phyloP scores from a whole-genome alignment of 2,113 vertebrate species.

The Corvus cornix region DNA sequence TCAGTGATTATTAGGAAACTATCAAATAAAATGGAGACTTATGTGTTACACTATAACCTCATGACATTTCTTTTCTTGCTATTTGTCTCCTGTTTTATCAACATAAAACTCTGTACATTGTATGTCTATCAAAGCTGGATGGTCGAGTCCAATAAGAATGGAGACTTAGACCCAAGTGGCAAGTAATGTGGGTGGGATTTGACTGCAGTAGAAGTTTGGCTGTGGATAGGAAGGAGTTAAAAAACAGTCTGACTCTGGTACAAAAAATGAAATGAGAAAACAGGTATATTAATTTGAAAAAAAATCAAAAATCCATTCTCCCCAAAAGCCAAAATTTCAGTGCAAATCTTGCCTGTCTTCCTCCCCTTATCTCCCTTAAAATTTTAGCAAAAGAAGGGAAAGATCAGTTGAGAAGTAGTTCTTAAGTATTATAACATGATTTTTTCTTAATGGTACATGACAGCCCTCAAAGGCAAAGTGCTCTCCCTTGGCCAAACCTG shows the following conservation, averaged over 20 bases:
- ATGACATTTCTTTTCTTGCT: background rate
- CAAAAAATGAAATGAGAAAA: background rate
- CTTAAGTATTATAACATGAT: background rate
- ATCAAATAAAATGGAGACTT: background rate
- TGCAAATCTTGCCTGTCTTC: background rate
- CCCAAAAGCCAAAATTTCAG: background rate
- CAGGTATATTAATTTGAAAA: background rate
- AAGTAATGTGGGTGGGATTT: background rate
- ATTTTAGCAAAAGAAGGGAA: background rate
- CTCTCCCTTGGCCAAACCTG: background rate
- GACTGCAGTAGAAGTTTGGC: background rate
- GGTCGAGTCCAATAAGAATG: background rate
- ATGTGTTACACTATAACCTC: background rate
- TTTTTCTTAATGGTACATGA: background rate
- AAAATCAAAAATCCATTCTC: fast-evolving
- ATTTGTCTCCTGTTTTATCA: background rate
- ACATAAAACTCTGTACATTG: background rate
- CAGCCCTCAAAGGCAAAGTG: background rate
- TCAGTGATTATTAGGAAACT: background rate
- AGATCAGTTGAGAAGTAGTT: background rate
- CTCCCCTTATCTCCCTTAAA: background rate
- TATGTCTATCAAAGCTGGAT: background rate
- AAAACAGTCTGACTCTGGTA: background rate
- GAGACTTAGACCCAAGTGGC: background rate
- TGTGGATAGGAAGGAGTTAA: background rate